phyloP scores from a whole-genome alignment of 2,113 vertebrate species.

The Salvelinus sp. region DNA sequence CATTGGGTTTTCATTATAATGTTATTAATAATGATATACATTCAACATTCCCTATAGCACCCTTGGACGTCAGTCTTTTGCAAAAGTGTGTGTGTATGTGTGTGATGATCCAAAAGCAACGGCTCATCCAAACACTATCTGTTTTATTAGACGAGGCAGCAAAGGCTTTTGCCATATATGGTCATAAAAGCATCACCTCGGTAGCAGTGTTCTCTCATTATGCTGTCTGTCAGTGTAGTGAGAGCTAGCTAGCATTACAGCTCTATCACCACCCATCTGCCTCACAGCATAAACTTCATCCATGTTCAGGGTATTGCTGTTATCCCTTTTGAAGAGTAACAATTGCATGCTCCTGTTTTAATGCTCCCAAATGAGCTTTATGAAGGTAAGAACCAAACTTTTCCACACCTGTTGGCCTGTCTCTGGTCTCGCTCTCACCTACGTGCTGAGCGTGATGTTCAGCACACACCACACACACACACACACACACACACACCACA shows the following conservation, averaged over 20 bases:
- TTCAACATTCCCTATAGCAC: not conserved
- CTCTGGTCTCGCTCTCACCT: not conserved
- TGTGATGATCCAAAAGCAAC: slow-evolving; percentile 30
- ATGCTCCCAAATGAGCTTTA: not conserved
- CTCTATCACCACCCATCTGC: not conserved
- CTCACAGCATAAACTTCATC: not conserved
- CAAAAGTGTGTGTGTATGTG: not conserved
- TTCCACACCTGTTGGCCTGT: not conserved
- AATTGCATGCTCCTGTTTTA: slow-evolving; percentile 23
- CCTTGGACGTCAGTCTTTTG: not conserved
- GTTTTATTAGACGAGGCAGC: slow-evolving; percentile 28
- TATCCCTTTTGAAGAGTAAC: slow-evolving; percentile 8
- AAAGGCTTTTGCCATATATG: slow-evolving; percentile 35
- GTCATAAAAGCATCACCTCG: slow-evolving; percentile 26
- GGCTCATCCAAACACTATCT: slow-evolving; percentile 29
- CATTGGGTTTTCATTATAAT: not conserved
- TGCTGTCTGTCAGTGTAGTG: slow-evolving; percentile 4
- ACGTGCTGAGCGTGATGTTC: too few relatives aligned
- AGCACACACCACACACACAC: not conserved
- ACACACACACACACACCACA: not conserved
- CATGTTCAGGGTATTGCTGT: not conserved
- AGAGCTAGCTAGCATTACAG: not conserved
- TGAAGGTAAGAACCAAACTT: not conserved
- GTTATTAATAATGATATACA: not conserved
- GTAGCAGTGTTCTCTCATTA: not conserved